Conservation (phyloP, 2,113 vertebrate genomes). For the Cyprinodon tularosa region DNA sequence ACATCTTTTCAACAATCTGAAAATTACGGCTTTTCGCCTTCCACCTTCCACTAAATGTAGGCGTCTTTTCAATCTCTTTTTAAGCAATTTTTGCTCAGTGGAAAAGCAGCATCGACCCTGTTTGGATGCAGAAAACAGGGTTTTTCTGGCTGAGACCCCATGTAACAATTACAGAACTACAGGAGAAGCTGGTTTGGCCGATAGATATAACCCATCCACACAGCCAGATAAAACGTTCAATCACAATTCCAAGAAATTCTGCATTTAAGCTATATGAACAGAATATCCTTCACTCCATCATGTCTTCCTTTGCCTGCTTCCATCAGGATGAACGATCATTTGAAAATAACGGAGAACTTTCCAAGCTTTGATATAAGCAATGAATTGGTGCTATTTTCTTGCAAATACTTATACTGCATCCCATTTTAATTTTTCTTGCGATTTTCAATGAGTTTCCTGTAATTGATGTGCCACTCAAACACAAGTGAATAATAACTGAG, state of each 20-base stretch:
- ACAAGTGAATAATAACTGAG: neutral
- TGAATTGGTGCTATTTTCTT: neutral
- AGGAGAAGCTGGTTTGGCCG: constrained; percentile 50
- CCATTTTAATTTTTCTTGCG: neutral
- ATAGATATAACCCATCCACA: no score
- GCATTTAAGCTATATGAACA: constrained; percentile 36
- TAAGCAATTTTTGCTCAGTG: no score
- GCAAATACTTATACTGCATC: neutral
- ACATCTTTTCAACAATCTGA: no score
- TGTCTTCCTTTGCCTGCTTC: constrained; percentile 35
- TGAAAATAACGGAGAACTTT: constrained; percentile 27
- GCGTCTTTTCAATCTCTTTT: no score
- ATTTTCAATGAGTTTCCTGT: neutral
- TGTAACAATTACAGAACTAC: constrained; percentile 33
- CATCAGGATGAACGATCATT: constrained; percentile 28
- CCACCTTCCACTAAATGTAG: no score
- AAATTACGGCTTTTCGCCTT: no score
- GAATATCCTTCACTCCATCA: constrained; percentile 20
- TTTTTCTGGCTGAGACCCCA: constrained; percentile 50
- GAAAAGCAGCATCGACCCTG: constrained; percentile 25
- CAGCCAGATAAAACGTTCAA: constrained; percentile 36
- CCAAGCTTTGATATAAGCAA: neutral
- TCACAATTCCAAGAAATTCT: constrained; percentile 40
- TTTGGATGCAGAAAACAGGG: constrained; percentile 4
- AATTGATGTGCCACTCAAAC: neutral